These are phyloP conservation scores for Ditylenchus weischeri DNA, from an alignment of 2,888 invertebrate genomes.

Conservation along the genomic window DNA sequence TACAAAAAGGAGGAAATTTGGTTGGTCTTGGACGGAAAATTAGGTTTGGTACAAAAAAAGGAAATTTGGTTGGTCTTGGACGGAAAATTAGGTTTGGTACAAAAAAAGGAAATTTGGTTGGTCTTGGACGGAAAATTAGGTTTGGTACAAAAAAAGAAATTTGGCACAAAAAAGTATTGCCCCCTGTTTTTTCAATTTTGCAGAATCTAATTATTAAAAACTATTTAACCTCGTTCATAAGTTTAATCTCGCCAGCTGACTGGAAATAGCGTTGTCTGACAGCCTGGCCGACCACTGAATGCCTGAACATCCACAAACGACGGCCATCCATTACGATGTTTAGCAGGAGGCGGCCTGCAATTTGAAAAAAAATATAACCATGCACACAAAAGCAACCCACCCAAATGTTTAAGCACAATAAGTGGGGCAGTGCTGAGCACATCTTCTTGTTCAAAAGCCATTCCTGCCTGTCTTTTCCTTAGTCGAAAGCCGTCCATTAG, in stretches of 20 bases:
- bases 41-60: no score
- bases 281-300: constrained; percentile 18
- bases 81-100: no score
- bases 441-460: constrained; percentile 31
- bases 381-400: background rate
- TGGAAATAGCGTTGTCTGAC: constrained; percentile 33
- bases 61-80: no score
- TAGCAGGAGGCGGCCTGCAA: background rate
- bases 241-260: constrained; percentile 32
- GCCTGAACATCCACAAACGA: constrained; percentile 26
- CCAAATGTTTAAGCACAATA: constrained; percentile 18
- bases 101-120: no score
- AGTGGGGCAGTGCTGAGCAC: constrained; percentile 24
- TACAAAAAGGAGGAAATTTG: no score
- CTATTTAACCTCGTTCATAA: constrained; percentile 28
- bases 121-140: no score
- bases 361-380: no score
- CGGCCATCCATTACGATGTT: constrained; percentile 25
- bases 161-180: no score
- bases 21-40: no score
- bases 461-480: constrained; percentile 25
- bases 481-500: constrained; percentile 35
- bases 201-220: no score
- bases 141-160: no score
- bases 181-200: no score